phyloP scores from a whole-genome alignment of 2,888 invertebrate genomes.

The Arrhopalites spinosus region DNA sequence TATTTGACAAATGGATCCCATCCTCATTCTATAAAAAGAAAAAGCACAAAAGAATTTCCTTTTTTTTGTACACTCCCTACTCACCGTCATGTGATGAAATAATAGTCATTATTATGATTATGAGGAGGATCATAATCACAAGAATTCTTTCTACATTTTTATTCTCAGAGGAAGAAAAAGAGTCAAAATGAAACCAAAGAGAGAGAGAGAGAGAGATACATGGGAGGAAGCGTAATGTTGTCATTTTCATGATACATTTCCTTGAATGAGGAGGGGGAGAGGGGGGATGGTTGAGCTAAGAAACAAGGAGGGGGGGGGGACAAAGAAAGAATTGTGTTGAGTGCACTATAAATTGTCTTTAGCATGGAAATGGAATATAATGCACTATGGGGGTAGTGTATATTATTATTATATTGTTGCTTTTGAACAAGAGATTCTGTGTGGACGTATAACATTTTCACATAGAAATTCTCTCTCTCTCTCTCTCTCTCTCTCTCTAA shows the following conservation, averaged over 20 bases:
- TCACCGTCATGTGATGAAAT: no score
- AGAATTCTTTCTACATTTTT: neutral
- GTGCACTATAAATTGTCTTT: slow-evolving; percentile 30
- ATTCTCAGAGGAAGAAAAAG: neutral
- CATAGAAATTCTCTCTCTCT: neutral
- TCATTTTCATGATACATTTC: neutral
- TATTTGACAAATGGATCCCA: no score
- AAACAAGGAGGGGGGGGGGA: neutral
- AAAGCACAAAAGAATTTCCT: no score
- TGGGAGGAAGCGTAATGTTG: neutral
- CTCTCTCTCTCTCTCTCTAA: neutral
- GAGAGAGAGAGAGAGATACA: slow-evolving; percentile 16
- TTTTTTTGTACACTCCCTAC: no score
- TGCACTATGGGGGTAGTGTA: neutral
- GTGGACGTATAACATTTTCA: neutral
- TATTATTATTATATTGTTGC: slow-evolving; percentile 2
- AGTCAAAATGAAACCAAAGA: neutral
- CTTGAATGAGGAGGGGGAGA: neutral
- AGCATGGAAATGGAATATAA: slow-evolving; percentile 17
- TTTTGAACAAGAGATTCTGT: slow-evolving; percentile 1
- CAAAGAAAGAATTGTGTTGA: slow-evolving; percentile 30
- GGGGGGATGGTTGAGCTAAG: slow-evolving; percentile 1
- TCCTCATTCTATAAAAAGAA: no score
- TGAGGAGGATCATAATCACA: neutral
- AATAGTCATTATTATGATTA: no score